phyloP scores from a whole-genome alignment of 2,797 vertebrate species.

The Galagoides demidoff region DNA sequence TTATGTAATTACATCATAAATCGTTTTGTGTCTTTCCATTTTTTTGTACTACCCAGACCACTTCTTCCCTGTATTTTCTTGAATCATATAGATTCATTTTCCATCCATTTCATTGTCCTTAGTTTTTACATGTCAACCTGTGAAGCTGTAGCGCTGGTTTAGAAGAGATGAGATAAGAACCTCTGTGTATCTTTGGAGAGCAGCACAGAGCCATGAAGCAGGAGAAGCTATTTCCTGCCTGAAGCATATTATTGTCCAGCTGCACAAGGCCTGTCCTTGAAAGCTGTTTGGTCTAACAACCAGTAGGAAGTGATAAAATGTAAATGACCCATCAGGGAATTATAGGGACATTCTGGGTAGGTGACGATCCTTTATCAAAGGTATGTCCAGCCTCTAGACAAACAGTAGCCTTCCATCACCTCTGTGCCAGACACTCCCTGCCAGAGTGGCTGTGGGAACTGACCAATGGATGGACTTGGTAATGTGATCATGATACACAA shows the following conservation, averaged over 20 bases:
- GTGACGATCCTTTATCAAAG: conserved; percentile 74
- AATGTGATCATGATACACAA: not conserved
- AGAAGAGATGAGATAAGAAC: not conserved
- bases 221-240: conserved; percentile 51
- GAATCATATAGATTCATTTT: not conserved
- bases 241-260: conserved; percentile 30
- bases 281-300: conserved; percentile 43
- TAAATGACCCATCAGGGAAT: conserved; percentile 53
- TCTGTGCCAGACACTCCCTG: not conserved
- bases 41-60: not conserved
- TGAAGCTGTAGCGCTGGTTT: not conserved
- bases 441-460: not conserved
- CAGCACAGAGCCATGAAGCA: not conserved
- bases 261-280: conserved; percentile 59
- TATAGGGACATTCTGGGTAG: conserved; percentile 33
- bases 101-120: not conserved
- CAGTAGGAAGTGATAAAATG: conserved; percentile 75
- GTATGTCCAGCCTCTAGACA: conserved; percentile 42
- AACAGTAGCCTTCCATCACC: conserved; percentile 9
- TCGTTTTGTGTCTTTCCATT: not conserved
- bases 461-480: not conserved
- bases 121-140: not conserved
- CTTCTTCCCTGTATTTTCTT: not conserved
- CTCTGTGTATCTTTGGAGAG: not conserved
- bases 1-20: not conserved